A percentile compares a stretch with the other conserved stretches of the same genome.
Evolutionary conservation across 2,888 invertebrate genomes (phyloP).

Genomic region (Drosophila aldrichi): DNA sequence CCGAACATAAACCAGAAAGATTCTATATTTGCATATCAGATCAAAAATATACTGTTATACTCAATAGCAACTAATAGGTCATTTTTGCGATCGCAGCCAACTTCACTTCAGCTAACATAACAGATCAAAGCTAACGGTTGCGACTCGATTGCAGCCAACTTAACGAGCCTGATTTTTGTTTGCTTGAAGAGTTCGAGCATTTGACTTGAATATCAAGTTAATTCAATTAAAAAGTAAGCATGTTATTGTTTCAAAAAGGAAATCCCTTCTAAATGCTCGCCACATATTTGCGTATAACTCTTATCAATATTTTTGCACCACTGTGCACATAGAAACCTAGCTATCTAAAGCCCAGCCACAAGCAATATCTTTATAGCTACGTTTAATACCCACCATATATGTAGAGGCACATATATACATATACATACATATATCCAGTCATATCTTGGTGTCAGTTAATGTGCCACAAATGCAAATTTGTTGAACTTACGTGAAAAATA

Average conservation of each 20-base stretch:
- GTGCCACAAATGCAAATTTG: conserved; percentile 66
- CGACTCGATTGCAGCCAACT: background rate
- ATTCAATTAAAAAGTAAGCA: conserved; percentile 12
- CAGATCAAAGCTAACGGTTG: background rate
- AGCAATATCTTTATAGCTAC: conserved; percentile 36
- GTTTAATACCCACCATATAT: conserved; percentile 6
- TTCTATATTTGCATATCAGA: background rate
- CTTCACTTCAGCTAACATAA: conserved; percentile 1
- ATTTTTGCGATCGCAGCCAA: background rate
- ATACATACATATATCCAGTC: background rate
- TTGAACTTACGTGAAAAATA: conserved; percentile 45
- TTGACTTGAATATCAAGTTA: background rate
- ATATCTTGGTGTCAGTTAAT: conserved; percentile 33
- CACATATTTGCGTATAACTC: conserved; percentile 10
- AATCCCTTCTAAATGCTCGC: conserved; percentile 1
- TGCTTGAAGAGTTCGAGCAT: background rate
- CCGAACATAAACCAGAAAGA: background rate
- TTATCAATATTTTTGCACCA: conserved; percentile 28
- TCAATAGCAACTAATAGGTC: background rate
- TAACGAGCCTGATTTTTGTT: conserved; percentile 1
- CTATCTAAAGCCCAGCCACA: conserved; percentile 40
- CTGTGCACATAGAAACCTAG: conserved; percentile 37
- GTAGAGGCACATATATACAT: background rate
- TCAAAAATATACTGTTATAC: background rate
- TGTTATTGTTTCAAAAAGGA: conserved; percentile 12